Conservation (phyloP, 2,797 vertebrate genomes). For the Agapornis canus region DNA sequence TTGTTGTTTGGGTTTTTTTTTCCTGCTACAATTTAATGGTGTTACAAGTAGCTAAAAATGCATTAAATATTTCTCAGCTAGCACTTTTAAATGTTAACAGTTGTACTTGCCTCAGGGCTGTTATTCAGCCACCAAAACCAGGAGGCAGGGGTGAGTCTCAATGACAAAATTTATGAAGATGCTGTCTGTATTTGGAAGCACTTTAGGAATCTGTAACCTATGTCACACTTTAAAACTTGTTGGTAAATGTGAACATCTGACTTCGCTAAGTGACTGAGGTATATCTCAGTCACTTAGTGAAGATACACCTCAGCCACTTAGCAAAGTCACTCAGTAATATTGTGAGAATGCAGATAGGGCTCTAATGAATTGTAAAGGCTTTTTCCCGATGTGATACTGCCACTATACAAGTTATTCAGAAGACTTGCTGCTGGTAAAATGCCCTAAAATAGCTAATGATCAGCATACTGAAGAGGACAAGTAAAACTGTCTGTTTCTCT, state of each 20-base stretch:
- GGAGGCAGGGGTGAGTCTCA: neutral
- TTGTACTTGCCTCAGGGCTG: conserved; percentile 47
- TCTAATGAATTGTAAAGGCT: neutral
- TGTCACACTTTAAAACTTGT: neutral
- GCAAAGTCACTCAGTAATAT: neutral
- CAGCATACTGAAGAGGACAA: neutral
- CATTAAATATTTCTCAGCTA: conserved; percentile 25
- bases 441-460: neutral
- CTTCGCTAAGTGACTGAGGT: neutral
- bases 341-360: neutral
- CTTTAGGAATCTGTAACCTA: neutral
- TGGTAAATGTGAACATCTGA: neutral
- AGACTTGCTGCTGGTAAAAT: neutral
- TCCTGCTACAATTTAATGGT: neutral
- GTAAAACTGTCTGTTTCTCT: neutral
- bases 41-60: conserved; percentile 50
- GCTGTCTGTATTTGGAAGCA: neutral
- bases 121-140: conserved; percentile 38
- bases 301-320: neutral
- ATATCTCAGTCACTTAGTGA: neutral
- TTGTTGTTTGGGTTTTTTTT: neutral
- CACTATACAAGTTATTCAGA: neutral
- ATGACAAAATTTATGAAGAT: neutral
- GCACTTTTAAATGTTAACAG: conserved; percentile 41
- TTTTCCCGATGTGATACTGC: neutral